phyloP scores from a whole-genome alignment of 2,888 invertebrate genomes.

The Sialis fuliginosa region DNA sequence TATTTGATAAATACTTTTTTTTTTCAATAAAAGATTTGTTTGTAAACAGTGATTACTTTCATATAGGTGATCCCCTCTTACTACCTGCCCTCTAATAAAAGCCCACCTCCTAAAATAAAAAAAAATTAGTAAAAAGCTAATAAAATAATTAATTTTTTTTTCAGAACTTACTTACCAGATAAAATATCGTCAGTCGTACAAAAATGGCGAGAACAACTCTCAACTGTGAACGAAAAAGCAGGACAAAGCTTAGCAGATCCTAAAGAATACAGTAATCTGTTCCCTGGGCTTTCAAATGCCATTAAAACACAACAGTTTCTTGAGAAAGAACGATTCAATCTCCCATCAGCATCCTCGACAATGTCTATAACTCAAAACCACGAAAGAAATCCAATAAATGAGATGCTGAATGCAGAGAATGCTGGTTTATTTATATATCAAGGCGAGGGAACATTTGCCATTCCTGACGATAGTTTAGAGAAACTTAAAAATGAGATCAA shows the following conservation, averaged over 20 bases:
- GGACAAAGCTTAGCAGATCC: conserved; percentile 94
- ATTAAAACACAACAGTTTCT: conserved; percentile 53
- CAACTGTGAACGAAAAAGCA: conserved; percentile 70
- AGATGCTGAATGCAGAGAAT: conserved; percentile 44
- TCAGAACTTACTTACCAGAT: conserved; percentile 83
- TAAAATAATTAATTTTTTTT: conserved; percentile 11
- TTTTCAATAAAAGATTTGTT: no score
- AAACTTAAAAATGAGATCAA: neutral
- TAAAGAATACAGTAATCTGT: conserved; percentile 87
- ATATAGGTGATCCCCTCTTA: no score
- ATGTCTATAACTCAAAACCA: conserved; percentile 35
- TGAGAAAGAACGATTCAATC: conserved; percentile 24
- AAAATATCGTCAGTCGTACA: conserved; percentile 74
- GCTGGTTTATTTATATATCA: conserved; percentile 27
- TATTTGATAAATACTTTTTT: no score
- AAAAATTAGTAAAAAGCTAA: neutral
- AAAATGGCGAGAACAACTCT: conserved; percentile 71
- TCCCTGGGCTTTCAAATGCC: conserved; percentile 64
- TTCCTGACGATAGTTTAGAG: neutral
- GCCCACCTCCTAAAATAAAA: no score
- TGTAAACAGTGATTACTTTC: no score
- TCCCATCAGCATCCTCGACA: conserved; percentile 40
- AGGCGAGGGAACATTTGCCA: conserved; percentile 15
- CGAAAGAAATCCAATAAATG: conserved; percentile 51
- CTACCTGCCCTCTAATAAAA: no score